Evolutionary conservation across 2,888 invertebrate species (phyloP).

Genomic region (Tipula lateralis): DNA sequence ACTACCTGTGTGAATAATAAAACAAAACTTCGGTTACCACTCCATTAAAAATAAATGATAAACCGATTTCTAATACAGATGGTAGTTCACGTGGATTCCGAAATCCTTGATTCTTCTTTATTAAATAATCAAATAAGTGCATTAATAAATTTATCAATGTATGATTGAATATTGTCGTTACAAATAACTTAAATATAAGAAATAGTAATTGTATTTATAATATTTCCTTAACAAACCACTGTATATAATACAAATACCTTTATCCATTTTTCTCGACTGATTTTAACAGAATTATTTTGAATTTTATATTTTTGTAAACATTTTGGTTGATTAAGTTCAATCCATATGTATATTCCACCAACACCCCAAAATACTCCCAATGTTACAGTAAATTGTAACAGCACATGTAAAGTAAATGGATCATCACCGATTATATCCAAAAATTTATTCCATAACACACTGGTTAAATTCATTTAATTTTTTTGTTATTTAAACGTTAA

Average conservation of each 20-base stretch:
- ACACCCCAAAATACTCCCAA: conserved; percentile 68
- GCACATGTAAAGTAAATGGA: conserved; percentile 60
- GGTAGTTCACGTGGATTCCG: conserved; percentile 16
- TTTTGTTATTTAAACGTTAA: too few relatives aligned
- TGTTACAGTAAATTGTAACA: conserved; percentile 58
- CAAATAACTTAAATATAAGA: background rate
- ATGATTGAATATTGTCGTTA: conserved; percentile 4
- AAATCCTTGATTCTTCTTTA: background rate
- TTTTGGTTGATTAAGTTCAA: conserved; percentile 56
- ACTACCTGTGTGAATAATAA: conserved; percentile 32
- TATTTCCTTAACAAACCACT: background rate
- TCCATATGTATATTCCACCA: conserved; percentile 65
- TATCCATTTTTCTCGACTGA: background rate
- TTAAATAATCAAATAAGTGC: background rate
- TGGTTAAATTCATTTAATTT: background rate
- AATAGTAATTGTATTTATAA: background rate
- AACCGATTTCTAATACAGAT: background rate
- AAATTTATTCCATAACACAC: background rate
- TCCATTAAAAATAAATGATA: background rate
- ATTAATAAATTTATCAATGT: background rate
- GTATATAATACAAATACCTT: background rate
- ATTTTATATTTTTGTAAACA: conserved; percentile 71
- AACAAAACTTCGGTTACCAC: conserved; percentile 27
- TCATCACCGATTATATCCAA: conserved; percentile 52
- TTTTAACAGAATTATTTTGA: conserved; percentile 72